Base-by-base conservation (phyloP, 2,888 invertebrate genomes). In the Callimorpha dominula region DNA sequence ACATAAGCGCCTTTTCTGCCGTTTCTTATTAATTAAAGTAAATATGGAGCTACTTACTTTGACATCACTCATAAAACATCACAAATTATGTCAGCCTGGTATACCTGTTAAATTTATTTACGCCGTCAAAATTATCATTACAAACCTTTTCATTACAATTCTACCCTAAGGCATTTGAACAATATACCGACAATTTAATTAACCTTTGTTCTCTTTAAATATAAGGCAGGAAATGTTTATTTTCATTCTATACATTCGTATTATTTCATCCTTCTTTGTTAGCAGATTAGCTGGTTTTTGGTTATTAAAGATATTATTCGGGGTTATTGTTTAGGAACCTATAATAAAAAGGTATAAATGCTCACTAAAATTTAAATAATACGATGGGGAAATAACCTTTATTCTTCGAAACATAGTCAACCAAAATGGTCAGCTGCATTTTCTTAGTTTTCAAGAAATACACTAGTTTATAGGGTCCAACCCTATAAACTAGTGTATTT, bases 101-200 rank as follows among this genome's bases (percentile, higher is more conserved):
- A 73, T 73, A 80, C 67, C 64, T 80, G 67, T 70, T 72, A 64
- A 75, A 64, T 0, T 70, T 82, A 75, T 78, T 84, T 78, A 73
- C 71, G 72, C 65, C 64, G 42, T 73, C 69, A 57, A 70, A 79
- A 78, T 81, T 81, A 79, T 81, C 71, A 78, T 76, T 73, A 78
- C 74, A 81, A 78, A 76, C 70, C 72, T 75, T 84, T 85, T 84
- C 77, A 83, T 78, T 79, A 78, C 50, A 79, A 76, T 76, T 77
- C 77, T 54, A 57, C 74, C 80, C 70, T 75, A n/a, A 78, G 77
- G 81, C 78, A 74, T 75, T 81, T 76, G 65, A 75, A 77, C 60
- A 75, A 60, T 79, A 80, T 79, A 73, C 80, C 78, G 80, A 81
- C 76, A 78, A 83, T 71, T 81, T 81, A 80, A 85, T 83, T 84